phyloP scores from a whole-genome alignment of 1,140 invertebrate genomes.

The Eupristina koningsbergeri region DNA sequence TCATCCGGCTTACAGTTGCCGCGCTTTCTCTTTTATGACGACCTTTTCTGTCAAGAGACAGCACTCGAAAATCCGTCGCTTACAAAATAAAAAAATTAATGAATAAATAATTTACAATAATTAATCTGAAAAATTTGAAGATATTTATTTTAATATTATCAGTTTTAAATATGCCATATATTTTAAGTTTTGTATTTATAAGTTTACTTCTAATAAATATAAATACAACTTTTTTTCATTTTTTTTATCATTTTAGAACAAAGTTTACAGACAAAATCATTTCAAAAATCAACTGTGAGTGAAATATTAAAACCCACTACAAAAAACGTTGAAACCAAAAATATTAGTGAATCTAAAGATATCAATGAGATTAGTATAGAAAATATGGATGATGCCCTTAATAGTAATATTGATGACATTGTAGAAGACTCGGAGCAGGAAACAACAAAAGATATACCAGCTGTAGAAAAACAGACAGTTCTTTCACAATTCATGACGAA shows the following conservation, averaged over 20 bases:
- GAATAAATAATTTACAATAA: too few relatives aligned
- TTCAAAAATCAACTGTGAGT: not conserved
- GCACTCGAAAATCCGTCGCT: too few relatives aligned
- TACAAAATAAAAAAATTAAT: too few relatives aligned
- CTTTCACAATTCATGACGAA: slow-evolving; percentile 83
- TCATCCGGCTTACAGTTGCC: too few relatives aligned
- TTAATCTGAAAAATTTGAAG: too few relatives aligned
- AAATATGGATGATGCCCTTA: slow-evolving; percentile 63
- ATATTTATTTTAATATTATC: too few relatives aligned
- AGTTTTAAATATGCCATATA: too few relatives aligned
- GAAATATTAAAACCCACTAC: not conserved
- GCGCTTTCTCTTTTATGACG: too few relatives aligned
- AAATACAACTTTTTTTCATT: too few relatives aligned
- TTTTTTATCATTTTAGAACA: not conserved
- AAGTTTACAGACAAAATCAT: not conserved
- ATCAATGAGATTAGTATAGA: slow-evolving; percentile 60
- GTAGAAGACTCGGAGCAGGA: slow-evolving; percentile 44
- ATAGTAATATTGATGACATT: slow-evolving; percentile 59
- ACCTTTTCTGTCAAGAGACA: too few relatives aligned
- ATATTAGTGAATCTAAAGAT: slow-evolving; percentile 51
- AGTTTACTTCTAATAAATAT: too few relatives aligned
- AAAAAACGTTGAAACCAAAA: not conserved
- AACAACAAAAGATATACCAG: slow-evolving; percentile 60
- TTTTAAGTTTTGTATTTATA: too few relatives aligned
- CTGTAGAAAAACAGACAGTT: slow-evolving; percentile 75